phyloP scores from a whole-genome alignment of 2,113 vertebrate genomes.

The Promerops cafer region DNA sequence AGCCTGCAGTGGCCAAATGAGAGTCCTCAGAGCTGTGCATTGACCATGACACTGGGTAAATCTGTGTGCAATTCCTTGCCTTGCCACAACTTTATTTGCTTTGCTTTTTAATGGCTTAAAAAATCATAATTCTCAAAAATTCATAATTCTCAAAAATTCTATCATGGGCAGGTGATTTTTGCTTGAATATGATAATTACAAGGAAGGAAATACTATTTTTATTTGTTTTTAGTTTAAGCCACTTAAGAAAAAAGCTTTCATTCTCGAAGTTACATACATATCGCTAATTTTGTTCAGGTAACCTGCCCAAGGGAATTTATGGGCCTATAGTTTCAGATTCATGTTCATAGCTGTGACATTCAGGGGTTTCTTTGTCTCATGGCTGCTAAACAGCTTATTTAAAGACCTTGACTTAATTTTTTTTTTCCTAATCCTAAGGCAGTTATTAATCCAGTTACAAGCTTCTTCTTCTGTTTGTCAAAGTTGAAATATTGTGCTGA shows the following conservation, averaged over 20 bases:
- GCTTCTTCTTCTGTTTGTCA: background rate
- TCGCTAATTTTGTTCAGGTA: background rate
- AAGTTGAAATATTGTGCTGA: background rate
- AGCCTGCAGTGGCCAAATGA: background rate
- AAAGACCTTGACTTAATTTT: background rate
- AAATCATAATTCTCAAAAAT: background rate
- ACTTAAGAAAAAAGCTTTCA: background rate
- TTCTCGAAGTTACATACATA: background rate
- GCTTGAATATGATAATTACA: background rate
- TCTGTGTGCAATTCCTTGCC: background rate
- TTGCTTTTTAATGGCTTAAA: background rate
- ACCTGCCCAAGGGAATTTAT: background rate
- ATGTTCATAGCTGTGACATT: accelerated
- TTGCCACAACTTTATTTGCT: background rate
- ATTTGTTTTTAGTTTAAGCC: background rate
- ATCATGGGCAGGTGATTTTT: background rate
- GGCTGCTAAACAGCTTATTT: background rate
- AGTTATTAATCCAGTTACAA: background rate
- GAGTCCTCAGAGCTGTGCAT: background rate
- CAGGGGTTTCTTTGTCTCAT: background rate
- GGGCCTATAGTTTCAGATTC: background rate
- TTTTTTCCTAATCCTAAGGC: background rate
- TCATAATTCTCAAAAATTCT: background rate
- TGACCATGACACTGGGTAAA: background rate
- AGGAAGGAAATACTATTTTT: background rate